Conservation (phyloP, 2,888 invertebrate genomes). For the Aromia moschata region DNA sequence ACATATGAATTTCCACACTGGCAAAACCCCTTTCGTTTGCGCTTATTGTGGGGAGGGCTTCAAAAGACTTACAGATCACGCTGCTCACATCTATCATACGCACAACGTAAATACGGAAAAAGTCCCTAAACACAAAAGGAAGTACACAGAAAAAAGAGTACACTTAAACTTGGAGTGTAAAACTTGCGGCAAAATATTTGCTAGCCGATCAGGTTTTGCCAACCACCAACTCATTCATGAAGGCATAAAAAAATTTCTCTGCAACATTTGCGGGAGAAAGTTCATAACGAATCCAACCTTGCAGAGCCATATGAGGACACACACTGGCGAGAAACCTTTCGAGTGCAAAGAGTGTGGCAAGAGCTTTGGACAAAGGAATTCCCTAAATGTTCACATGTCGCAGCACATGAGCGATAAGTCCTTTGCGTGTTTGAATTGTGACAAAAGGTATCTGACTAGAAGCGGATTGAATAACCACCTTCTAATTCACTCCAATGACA, state of each 20-base stretch:
- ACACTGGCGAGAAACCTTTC: slow-evolving; percentile 55
- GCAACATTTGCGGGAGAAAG: slow-evolving; percentile 43
- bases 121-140: slow-evolving; percentile 37
- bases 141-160: slow-evolving; percentile 43
- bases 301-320: slow-evolving; percentile 52
- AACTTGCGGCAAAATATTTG: slow-evolving; percentile 43
- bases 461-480: slow-evolving; percentile 9
- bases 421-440: slow-evolving; percentile 13
- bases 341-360: slow-evolving; percentile 56
- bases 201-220: slow-evolving; percentile 43
- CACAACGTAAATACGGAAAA: slow-evolving; percentile 18
- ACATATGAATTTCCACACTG: slow-evolving; percentile 43
- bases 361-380: slow-evolving; percentile 45
- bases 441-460: slow-evolving; percentile 17
- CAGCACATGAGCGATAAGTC: slow-evolving; percentile 7
- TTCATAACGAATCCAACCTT: slow-evolving; percentile 44
- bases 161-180: slow-evolving; percentile 41
- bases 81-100: slow-evolving; percentile 37
- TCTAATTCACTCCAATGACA: neutral
- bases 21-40: slow-evolving; percentile 42
- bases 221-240: slow-evolving; percentile 44
- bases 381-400: slow-evolving; percentile 15
- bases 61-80: slow-evolving; percentile 37
- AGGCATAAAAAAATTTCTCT: slow-evolving; percentile 42
- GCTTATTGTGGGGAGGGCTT: slow-evolving; percentile 42